Percentiles rank a stretch among this genome's conserved stretches.
phyloP scores from a whole-genome alignment of 2,113 vertebrate genomes.

The Amphilophus citrinellus region DNA sequence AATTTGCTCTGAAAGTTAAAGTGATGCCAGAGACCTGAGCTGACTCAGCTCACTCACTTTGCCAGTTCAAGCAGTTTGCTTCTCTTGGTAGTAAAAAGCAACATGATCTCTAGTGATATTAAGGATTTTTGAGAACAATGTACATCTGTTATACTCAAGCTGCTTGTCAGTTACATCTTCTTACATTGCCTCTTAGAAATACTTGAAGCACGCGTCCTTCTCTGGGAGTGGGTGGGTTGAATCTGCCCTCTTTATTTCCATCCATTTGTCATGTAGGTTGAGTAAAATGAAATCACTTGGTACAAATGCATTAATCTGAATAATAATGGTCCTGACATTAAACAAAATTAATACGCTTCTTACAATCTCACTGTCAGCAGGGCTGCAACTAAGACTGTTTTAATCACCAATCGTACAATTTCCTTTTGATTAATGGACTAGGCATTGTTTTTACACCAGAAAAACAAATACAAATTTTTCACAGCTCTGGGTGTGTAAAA shows the following conservation, averaged over 20 bases:
- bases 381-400: not conserved
- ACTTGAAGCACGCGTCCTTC: not conserved
- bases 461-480: not conserved
- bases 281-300: not conserved
- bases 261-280: not conserved
- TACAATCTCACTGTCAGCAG: not conserved
- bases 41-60: conserved; percentile 32
- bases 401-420: not conserved
- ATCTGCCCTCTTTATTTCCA: not conserved
- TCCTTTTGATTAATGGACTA: not conserved
- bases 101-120: not conserved
- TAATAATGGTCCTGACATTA: not conserved
- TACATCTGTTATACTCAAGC: conserved; percentile 5
- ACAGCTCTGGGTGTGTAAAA: not conserved
- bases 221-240: not conserved
- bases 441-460: not conserved
- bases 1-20: conserved; percentile 22
- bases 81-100: not conserved
- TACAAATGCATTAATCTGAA: not conserved
- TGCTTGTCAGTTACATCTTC: not conserved
- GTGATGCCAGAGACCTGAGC: conserved; percentile 9
- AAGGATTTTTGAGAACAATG: not conserved
- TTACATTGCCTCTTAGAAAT: not conserved
- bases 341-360: not conserved
- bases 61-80: conserved; percentile 18